Evolutionary conservation across 2,113 vertebrate genomes (phyloP).

Genomic region (Bucco capensis): DNA sequence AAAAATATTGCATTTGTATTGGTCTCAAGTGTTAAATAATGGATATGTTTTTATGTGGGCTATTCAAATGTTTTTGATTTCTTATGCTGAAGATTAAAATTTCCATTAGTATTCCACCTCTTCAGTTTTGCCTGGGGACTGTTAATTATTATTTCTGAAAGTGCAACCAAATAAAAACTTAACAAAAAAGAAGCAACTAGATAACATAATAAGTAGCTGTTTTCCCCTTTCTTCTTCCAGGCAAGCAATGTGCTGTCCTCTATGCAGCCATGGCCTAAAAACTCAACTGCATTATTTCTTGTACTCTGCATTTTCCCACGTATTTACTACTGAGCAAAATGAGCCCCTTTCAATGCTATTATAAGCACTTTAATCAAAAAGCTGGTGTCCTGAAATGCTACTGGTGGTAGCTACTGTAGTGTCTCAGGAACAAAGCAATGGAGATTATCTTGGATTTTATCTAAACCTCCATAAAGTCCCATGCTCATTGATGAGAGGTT

Average conservation of each 20-base stretch:
- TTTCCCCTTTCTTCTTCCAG: not conserved
- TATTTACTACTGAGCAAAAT: not conserved
- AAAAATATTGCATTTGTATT: conserved; percentile 28
- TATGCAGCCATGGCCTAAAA: not conserved
- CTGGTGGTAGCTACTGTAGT: not conserved
- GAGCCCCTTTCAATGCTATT: not conserved
- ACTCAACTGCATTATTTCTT: not conserved
- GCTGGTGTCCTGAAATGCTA: not conserved
- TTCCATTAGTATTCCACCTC: conserved; percentile 66
- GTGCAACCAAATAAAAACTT: conserved; percentile 40
- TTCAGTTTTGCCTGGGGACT: conserved; percentile 59
- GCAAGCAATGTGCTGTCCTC: not conserved
- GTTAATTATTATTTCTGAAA: conserved; percentile 63
- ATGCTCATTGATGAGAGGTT: not conserved
- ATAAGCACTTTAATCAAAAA: not conserved
- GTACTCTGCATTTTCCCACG: not conserved
- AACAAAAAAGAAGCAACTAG: conserved; percentile 10
- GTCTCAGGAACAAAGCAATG: not conserved
- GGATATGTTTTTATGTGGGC: conserved; percentile 1
- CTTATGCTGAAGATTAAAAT: conserved; percentile 57
- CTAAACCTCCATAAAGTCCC: not conserved
- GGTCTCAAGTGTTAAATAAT: conserved; percentile 57
- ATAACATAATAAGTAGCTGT: not conserved
- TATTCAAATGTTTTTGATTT: conserved; percentile 59
- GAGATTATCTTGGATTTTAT: not conserved